phyloP scores from a whole-genome alignment of 2,888 invertebrate species.

The Noctuana brunneofusca region DNA sequence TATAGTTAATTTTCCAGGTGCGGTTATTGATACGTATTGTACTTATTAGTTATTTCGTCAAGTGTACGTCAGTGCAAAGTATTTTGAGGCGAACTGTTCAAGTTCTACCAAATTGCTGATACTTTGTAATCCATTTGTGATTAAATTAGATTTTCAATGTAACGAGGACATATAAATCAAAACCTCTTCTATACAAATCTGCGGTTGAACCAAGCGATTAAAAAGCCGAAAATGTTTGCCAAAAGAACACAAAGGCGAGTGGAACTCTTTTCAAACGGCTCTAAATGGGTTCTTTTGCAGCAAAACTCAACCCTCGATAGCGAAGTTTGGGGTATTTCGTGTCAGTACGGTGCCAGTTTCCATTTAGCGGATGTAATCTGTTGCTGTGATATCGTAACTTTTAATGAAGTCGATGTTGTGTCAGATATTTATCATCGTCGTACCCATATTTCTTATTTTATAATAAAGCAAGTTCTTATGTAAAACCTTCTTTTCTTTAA shows the following conservation, averaged over 20 bases:
- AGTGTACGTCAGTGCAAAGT: no score
- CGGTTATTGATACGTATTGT: neutral
- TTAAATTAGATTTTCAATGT: no score
- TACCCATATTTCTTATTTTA: no score
- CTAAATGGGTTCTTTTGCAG: conserved; percentile 29
- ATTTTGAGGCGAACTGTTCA: no score
- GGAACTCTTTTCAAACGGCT: conserved; percentile 30
- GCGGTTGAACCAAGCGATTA: conserved; percentile 13
- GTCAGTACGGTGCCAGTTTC: conserved; percentile 8
- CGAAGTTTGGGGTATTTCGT: conserved; percentile 23
- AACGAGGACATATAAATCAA: neutral
- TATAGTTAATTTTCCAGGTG: neutral
- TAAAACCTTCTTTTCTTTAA: no score
- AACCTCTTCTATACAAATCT: conserved; percentile 2
- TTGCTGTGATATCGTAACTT: neutral
- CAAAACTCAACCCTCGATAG: conserved; percentile 25
- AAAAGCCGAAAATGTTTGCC: conserved; percentile 29
- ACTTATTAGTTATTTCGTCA: neutral
- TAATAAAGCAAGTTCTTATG: no score
- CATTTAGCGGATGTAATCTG: conserved; percentile 15
- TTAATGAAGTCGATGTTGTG: no score
- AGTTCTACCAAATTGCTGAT: no score
- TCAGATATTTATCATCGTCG: no score
- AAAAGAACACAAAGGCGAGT: conserved; percentile 19
- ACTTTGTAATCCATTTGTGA: no score